A percentile compares a stretch with the other conserved stretches of the same genome.
phyloP scores from a whole-genome alignment of 2,888 invertebrate genomes.

The Blomia tropicalis region DNA sequence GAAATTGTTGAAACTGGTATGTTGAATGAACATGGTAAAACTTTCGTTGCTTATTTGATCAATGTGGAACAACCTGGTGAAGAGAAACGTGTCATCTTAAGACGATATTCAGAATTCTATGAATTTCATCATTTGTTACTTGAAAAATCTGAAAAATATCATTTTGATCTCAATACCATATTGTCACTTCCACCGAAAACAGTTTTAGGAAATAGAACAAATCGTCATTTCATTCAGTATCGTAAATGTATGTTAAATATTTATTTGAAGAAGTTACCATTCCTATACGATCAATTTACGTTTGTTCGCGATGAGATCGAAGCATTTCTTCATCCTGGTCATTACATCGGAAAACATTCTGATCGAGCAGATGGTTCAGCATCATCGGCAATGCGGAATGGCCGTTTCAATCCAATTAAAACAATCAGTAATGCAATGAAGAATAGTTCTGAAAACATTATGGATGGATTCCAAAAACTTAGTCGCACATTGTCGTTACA shows the following conservation, averaged over 20 bases:
- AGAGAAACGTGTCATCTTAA: slow-evolving; percentile 75
- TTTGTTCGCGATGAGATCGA: slow-evolving; percentile 45
- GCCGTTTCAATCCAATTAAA: slow-evolving; percentile 55
- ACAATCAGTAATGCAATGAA: slow-evolving; percentile 57
- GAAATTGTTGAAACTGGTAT: slow-evolving; percentile 55
- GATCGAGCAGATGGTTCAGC: slow-evolving; percentile 22
- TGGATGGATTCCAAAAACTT: slow-evolving; percentile 48
- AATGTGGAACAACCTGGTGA: slow-evolving; percentile 52
- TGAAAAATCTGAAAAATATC: slow-evolving; percentile 36
- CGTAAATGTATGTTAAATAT: slow-evolving; percentile 57
- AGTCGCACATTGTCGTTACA: slow-evolving; percentile 12
- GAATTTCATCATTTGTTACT: slow-evolving; percentile 66
- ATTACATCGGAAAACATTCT: slow-evolving; percentile 47
- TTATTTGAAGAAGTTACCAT: slow-evolving; percentile 48
- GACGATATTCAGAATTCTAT: slow-evolving; percentile 84
- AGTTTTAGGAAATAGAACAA: slow-evolving; percentile 71
- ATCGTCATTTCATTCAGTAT: slow-evolving; percentile 56
- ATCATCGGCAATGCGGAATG: slow-evolving; percentile 30
- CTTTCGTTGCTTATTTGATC: slow-evolving; percentile 74
- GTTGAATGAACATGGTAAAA: slow-evolving; percentile 63
- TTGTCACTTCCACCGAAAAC: slow-evolving; percentile 78
- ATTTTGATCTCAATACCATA: slow-evolving; percentile 39
- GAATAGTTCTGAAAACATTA: slow-evolving; percentile 72
- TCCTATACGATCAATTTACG: slow-evolving; percentile 39
- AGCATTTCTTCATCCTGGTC: slow-evolving; percentile 52